A percentile compares a stretch with the other conserved stretches of the same genome.
phyloP scores from a whole-genome alignment of 2,113 vertebrate species.

The Trogon surrucura region DNA sequence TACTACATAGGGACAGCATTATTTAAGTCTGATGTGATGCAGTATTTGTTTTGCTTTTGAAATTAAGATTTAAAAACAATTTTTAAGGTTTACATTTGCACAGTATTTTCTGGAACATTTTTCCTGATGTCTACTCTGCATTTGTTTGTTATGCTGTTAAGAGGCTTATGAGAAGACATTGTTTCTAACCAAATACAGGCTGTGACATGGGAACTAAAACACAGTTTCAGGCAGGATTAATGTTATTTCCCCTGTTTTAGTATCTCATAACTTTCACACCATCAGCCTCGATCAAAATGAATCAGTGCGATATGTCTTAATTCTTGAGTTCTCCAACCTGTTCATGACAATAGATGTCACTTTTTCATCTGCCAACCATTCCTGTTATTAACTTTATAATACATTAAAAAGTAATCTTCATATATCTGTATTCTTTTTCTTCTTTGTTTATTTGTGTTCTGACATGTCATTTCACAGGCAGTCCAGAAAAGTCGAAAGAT shows the following conservation, averaged over 20 bases:
- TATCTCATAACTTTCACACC: not conserved
- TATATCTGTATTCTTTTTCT: slow-evolving; percentile 67
- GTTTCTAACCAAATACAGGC: not conserved
- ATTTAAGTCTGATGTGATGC: not conserved
- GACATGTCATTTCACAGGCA: slow-evolving; percentile 85
- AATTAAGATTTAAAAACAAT: not conserved
- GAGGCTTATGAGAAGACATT: not conserved
- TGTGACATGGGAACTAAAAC: not conserved
- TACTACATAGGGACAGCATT: not conserved
- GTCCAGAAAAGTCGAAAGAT: slow-evolving; percentile 89
- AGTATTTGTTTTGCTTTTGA: not conserved
- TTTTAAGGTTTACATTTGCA: not conserved
- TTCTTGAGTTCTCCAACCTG: not conserved
- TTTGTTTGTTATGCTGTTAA: not conserved
- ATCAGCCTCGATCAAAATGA: not conserved
- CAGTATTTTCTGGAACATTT: not conserved
- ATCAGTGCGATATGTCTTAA: not conserved
- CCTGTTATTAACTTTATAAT: slow-evolving; percentile 36
- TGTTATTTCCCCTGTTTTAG: not conserved
- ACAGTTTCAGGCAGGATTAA: not conserved
- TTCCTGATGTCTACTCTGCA: not conserved
- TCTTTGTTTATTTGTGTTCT: slow-evolving; percentile 73
- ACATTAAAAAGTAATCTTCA: slow-evolving; percentile 60
- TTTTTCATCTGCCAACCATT: slow-evolving; percentile 39
- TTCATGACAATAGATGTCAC: not conserved